phyloP scores from a whole-genome alignment of 2,888 invertebrate genomes.

The Caenorhabditis macrosperma region DNA sequence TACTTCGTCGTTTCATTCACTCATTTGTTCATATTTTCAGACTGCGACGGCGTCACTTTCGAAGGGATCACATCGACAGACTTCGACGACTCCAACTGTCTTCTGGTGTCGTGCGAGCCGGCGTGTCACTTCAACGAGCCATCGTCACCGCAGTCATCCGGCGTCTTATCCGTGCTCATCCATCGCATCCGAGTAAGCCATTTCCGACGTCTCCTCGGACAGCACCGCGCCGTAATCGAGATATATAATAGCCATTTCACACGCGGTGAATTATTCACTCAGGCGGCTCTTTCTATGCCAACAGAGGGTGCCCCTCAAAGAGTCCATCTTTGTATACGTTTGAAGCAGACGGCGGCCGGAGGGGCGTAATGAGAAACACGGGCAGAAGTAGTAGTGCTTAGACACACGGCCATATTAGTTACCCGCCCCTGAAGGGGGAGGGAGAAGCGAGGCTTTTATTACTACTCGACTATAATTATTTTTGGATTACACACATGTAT shows the following conservation, averaged over 20 bases:
- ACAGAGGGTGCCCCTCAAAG: constrained; percentile 1
- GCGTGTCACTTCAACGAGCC: constrained; percentile 57
- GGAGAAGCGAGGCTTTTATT: constrained; percentile 18
- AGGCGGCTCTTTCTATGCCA: constrained; percentile 24
- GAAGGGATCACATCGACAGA: constrained; percentile 61
- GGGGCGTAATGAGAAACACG: constrained; percentile 33
- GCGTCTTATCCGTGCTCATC: constrained; percentile 62
- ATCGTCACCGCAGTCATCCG: constrained; percentile 44
- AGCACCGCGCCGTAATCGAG: not conserved
- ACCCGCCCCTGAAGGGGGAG: not conserved
- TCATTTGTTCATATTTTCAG: constrained; percentile 49
- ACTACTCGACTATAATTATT: constrained; percentile 35
- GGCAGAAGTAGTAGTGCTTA: constrained; percentile 3
- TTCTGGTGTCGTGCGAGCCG: constrained; percentile 64
- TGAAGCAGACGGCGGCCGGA: constrained; percentile 10
- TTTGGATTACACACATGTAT: constrained; percentile 14
- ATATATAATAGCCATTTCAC: constrained; percentile 24
- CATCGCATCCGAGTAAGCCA: constrained; percentile 37
- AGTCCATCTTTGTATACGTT: constrained; percentile 20
- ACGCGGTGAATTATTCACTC: constrained; percentile 33
- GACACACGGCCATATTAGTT: constrained; percentile 10
- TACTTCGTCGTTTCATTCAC: not conserved
- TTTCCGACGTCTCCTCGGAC: not conserved
- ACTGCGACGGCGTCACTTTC: constrained; percentile 69
- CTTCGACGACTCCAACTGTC: constrained; percentile 65